Conservation (phyloP, 1,140 invertebrate genomes). For the Parasteatoda tepidariorum region DNA sequence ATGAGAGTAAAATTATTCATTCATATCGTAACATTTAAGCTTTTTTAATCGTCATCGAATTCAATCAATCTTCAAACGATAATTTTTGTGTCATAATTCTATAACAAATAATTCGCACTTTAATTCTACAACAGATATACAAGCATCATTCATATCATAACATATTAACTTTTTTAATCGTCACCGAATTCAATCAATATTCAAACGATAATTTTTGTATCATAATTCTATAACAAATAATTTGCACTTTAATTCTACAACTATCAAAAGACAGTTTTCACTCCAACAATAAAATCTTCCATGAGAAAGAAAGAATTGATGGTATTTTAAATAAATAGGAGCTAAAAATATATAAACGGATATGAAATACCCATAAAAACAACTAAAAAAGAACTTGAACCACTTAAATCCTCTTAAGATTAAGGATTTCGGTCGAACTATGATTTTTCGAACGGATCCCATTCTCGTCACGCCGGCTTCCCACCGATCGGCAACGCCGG, state of each 20-base stretch:
- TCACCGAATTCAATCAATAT: too few species aligned
- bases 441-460: conserved; percentile 20
- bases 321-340: not conserved
- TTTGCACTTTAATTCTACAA: too few species aligned
- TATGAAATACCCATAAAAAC: not conserved
- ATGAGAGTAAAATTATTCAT: too few species aligned
- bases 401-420: conserved; percentile 24
- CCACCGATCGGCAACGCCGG: not conserved
- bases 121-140: too few species aligned
- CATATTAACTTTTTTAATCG: too few species aligned
- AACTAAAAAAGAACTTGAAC: not conserved
- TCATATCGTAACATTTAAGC: too few species aligned
- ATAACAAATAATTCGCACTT: not conserved
- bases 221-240: not conserved
- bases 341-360: not conserved
- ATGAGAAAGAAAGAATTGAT: too few species aligned
- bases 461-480: conserved; percentile 44
- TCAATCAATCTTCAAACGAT: too few species aligned
- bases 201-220: not conserved
- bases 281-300: too few species aligned
- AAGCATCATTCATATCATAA: too few species aligned
- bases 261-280: too few species aligned
- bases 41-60: too few species aligned
- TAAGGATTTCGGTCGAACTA: conserved; percentile 9
- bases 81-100: not conserved